Evolutionary conservation across 2,113 vertebrate genomes (phyloP).

Genomic region (Cisticola juncidis): DNA sequence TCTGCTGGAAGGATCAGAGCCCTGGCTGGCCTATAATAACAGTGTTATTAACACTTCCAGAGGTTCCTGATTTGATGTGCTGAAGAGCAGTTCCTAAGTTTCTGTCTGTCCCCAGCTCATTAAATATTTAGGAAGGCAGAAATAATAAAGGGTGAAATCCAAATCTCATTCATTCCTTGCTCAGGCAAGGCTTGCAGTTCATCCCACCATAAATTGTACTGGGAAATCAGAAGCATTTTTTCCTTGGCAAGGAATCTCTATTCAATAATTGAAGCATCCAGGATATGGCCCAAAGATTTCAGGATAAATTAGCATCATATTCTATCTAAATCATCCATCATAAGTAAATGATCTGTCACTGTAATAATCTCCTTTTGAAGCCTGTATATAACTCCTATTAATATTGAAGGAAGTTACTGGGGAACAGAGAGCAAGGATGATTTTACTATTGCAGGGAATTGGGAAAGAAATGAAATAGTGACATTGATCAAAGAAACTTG

Average conservation of each 20-base stretch:
- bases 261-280: constrained; percentile 43
- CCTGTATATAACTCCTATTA: constrained; percentile 2
- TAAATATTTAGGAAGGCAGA: constrained; percentile 4
- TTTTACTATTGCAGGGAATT: background rate
- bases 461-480: background rate
- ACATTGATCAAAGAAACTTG: background rate
- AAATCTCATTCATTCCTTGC: background rate
- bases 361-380: constrained; percentile 7
- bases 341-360: constrained; percentile 18
- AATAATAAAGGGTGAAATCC: background rate
- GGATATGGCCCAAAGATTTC: background rate
- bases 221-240: constrained; percentile 15
- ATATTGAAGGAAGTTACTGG: background rate
- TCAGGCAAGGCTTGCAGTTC: background rate
- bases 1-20: background rate
- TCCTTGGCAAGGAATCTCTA: background rate
- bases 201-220: background rate
- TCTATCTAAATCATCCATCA: constrained; percentile 4
- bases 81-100: background rate
- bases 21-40: background rate
- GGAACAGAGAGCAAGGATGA: background rate
- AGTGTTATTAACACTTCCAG: background rate
- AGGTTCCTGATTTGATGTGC: background rate
- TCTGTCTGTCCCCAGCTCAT: background rate
- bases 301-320: constrained; percentile 12